Base-by-base conservation (phyloP, 2,888 invertebrate species). In the Leptinotarsa tumamoca region DNA sequence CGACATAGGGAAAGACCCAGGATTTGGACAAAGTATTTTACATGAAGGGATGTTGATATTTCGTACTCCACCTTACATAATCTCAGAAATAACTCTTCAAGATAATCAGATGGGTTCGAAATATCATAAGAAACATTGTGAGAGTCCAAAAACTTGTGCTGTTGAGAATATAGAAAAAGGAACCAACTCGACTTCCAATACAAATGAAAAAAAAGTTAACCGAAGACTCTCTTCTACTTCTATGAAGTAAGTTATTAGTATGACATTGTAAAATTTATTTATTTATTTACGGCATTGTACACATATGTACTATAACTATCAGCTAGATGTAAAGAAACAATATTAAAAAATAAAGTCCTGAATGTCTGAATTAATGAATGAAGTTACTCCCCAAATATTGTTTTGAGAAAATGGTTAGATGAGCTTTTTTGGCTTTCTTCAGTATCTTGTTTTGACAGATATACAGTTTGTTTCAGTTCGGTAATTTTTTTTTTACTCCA, bases 21-120 rank as follows among this genome's bases (percentile, higher is more conserved):
- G 97, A 0, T 98, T 96, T 86, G 98, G 98, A 0, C 98, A 98
- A 88, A 98, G 98, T 85, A 93, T 98, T 82, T 89, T 98, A 27
- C 96, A 97, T 86, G 92, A 95, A 74, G 93, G 94, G 50, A 94
- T 96, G 87, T 89, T 98, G 13, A 94, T 98, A 67, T 97, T 98
- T 87, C 95, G 97, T 82, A 96, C 96, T 0, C 95, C 96, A 0
- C 96, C 96, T 0, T 96, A 96, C 84, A 95, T 95, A 81, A 91
- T 93, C 58, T 91, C 94, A 83, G 93, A 94, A 82, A 94, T 96
- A 4, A 92, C 93, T 14, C 88, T 95, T 5, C 94, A 95, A 86
- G 95, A 95, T 69, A 90, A 91, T 1, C 76, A 83, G 3, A 80
- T 79, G 15, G 74, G 80, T n/a, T 68, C 76, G n/a, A 77, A 70